Base-by-base conservation (phyloP, 2,888 invertebrate species). In the Cheilosia scutellata region DNA sequence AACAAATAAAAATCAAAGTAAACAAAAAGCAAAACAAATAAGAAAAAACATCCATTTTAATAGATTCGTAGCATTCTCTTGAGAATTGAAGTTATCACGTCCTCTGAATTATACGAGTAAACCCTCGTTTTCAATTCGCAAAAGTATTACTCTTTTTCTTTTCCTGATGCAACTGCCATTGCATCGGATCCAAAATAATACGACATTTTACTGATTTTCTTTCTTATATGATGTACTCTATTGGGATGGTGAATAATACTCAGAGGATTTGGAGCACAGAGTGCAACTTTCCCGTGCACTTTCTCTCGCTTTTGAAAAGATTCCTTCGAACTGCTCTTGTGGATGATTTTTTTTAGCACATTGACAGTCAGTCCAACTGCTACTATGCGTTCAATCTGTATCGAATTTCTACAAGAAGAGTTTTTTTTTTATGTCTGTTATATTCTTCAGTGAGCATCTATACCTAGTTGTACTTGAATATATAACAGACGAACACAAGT, bases 191-290 rank as follows among this genome's bases (percentile, higher is more conserved):
- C 76, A 66, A 80, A 86, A 86, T 76, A 86, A 80, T 68, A 80
- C 66, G 86, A 77, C 86, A 77, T 77, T 82, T 82, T 68, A 72
- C 62, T 86, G 82, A 82, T 86, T 86, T 82, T 86, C 72, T 47
- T 86, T 72, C 77, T 76, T 78, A 47, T 79, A 58, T 55, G 75
- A 79, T 80, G 55, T 57, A 84, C 84, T 82, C 82, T 68, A 57
- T n/a, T n/a, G 76, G 65, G 84, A 82, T 77, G 82, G 63, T 82
- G 86, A 77, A 86, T 77, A 77, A 77, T 82, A 82, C 80, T 77
- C 86, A 27, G 44, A 77, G 75, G 84, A 76, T 76, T 77, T 77
- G n/a, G 42, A 63, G 72, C 49, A 68, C 49, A 57, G 68, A 86
- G 72, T 86, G 86, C 82, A 86, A 86, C 76, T 82, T 86, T 82